Base-by-base conservation (phyloP, 1,140 invertebrate species). In the Zophobas atratus region DNA sequence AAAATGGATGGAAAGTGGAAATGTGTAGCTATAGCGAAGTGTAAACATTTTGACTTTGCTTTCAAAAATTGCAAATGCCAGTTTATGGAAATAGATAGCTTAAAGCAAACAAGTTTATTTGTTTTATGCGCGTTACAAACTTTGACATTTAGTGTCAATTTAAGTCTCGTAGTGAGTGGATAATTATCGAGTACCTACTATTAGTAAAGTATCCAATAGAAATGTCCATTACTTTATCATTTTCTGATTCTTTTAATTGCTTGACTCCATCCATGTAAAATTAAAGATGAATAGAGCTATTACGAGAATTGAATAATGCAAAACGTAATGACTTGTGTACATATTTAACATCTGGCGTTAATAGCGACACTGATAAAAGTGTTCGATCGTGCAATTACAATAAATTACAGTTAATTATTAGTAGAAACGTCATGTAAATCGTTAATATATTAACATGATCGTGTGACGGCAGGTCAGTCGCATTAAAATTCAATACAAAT, bases 401-500 rank as follows among this genome's bases (percentile, higher is more conserved):
- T 43, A 67, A 67, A 67, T 67, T 67, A 67, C 20, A 41, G 60
- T 67, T 67, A 67, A 67, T 67, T 67, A 67, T 67, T 67, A 67
- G 60, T 43, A 32, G 60, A 67, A 67, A 67, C 33, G 60, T 67
- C 60, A 67, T 67, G 60, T 67, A 67, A 60, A 67, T 43, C 60
- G 60, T 67, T 67, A 67, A 67, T 67, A 67, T 67, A 67, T 67
- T 67, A 67, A 67, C 43, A 67, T 33, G 38, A 43, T 43, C 60
- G 60, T 67, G 60, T 43, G 39, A 36, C 35, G 39, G 20, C 60
- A 36, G 60, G 60, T 43, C 60, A 67, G 8, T 1, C 33, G n/a
- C 60, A 67, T 67, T 67, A 67, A 67, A 67, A 67, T 67, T 43
- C 60, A 67, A 67, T 67, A 43, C 60, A 43, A 67, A 67, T 67